These are phyloP conservation scores for Auanema sp. DNA, from an alignment of 2,888 invertebrate genomes.

Conservation along the genomic window DNA sequence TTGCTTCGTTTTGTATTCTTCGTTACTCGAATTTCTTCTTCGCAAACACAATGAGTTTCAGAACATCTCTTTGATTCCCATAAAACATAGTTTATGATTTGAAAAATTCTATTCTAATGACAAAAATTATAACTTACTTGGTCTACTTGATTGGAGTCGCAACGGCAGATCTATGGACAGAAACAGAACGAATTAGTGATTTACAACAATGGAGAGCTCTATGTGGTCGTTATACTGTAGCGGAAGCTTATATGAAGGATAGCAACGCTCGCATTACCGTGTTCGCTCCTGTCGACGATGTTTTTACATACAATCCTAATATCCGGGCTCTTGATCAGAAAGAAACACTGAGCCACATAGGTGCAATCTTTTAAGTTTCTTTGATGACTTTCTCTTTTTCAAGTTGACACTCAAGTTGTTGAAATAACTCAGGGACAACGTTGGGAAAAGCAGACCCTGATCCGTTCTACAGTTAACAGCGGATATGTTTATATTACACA, in stretches of 20 bases:
- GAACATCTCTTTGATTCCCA: no score
- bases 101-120: no score
- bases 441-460: constrained; percentile 63
- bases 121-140: not conserved
- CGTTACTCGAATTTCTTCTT: no score
- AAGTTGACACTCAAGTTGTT: constrained; percentile 62
- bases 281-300: constrained; percentile 65
- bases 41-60: no score
- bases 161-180: constrained; percentile 55
- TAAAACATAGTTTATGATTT: no score
- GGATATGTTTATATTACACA: constrained; percentile 64
- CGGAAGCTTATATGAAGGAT: constrained; percentile 63
- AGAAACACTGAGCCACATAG: constrained; percentile 62
- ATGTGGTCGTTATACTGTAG: constrained; percentile 59
- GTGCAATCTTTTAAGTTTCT: constrained; percentile 28
- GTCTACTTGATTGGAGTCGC: constrained; percentile 14
- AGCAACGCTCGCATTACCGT: constrained; percentile 55
- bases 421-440: constrained; percentile 54
- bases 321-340: constrained; percentile 61
- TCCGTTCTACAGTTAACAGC: constrained; percentile 61
- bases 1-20: no score
- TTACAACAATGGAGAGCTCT: constrained; percentile 60
- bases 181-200: constrained; percentile 59
- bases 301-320: constrained; percentile 63
- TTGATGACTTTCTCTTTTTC: constrained; percentile 10